phyloP scores from a whole-genome alignment of 2,888 invertebrate genomes.

The Apodemia hepburni region DNA sequence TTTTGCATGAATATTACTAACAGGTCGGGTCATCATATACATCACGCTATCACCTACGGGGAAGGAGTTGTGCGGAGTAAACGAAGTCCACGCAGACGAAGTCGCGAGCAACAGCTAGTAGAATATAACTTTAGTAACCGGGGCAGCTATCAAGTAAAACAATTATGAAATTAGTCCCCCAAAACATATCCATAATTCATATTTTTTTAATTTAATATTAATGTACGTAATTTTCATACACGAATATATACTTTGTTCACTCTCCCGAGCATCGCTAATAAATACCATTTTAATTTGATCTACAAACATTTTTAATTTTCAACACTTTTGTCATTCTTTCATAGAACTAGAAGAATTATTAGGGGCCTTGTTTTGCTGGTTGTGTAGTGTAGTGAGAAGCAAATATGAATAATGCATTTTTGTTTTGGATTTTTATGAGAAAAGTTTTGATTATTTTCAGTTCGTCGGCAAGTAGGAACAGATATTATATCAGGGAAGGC shows the following conservation, averaged over 20 bases:
- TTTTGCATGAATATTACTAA: no score
- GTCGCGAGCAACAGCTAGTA: no score
- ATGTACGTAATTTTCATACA: background rate
- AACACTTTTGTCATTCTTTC: constrained; percentile 10
- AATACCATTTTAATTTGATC: constrained; percentile 48
- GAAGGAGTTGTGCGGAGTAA: no score
- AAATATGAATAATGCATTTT: constrained; percentile 80
- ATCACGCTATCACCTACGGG: no score
- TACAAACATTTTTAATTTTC: constrained; percentile 42
- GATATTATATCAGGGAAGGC: constrained; percentile 48
- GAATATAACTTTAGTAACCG: no score
- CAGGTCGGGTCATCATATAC: no score
- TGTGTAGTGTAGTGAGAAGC: constrained; percentile 44
- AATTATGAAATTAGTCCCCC: background rate
- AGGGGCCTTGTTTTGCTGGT: background rate
- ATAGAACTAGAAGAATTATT: constrained; percentile 6
- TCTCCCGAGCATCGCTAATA: constrained; percentile 1
- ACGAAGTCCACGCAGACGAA: no score
- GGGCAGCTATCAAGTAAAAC: background rate
- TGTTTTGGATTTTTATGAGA: constrained; percentile 80
- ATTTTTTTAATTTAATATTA: background rate
- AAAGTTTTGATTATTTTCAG: constrained; percentile 81
- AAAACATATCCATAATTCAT: background rate
- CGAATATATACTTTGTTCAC: background rate
- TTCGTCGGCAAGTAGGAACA: constrained; percentile 64